phyloP scores from a whole-genome alignment of 1,140 invertebrate species.

The Habropoda laboriosa region DNA sequence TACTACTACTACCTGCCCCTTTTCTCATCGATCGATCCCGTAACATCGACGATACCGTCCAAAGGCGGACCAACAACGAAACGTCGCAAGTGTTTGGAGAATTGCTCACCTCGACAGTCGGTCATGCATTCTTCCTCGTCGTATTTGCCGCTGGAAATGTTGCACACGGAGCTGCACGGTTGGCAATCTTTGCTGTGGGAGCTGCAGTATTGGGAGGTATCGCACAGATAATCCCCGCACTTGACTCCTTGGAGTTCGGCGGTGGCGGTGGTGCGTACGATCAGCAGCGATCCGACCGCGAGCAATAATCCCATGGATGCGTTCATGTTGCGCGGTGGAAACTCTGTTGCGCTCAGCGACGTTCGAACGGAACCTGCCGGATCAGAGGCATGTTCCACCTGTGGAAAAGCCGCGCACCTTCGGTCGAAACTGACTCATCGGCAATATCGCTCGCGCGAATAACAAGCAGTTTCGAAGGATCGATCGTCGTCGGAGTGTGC shows the following conservation, averaged over 20 bases:
- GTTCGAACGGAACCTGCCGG: background rate
- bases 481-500: background rate
- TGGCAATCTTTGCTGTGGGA: slow-evolving; percentile 81
- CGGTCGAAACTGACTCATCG: slow-evolving; percentile 18
- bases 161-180: slow-evolving; percentile 80
- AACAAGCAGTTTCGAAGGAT: background rate
- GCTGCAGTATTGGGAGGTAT: slow-evolving; percentile 82
- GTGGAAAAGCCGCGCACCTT: background rate
- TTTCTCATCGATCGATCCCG: slow-evolving; percentile 4
- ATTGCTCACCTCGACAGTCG: slow-evolving; percentile 82
- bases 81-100: too few relatives aligned
- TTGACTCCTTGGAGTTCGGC: slow-evolving; percentile 77
- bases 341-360: background rate
- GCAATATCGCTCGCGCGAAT: slow-evolving; percentile 1
- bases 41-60: too few relatives aligned
- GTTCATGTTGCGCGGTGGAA: background rate
- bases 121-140: slow-evolving; percentile 80
- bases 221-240: slow-evolving; percentile 81
- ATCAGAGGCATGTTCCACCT: background rate
- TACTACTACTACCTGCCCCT: background rate
- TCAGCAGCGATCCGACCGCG: background rate
- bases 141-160: slow-evolving; percentile 80
- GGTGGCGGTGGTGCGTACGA: background rate
- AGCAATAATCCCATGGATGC: background rate
- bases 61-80: too few relatives aligned